Evolutionary conservation across 1,140 invertebrate species (phyloP).

Genomic region (Lasioglossum baleicum): DNA sequence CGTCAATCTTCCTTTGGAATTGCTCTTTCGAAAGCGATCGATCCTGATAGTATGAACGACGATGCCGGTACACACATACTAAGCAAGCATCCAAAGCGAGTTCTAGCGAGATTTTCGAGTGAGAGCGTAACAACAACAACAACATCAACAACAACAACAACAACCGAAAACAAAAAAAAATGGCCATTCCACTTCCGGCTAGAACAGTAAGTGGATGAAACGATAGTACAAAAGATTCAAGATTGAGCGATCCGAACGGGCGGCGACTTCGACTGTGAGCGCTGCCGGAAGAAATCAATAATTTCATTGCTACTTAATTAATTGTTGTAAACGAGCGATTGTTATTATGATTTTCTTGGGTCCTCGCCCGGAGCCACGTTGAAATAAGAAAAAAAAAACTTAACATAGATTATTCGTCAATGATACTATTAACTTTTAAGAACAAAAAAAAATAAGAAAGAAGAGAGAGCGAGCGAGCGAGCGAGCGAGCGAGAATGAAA

Average conservation of each 20-base stretch:
- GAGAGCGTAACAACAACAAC: too few species aligned
- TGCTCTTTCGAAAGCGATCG: neutral
- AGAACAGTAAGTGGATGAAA: conserved; percentile 2
- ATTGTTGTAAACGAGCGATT: conserved; percentile 44
- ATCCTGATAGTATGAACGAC: neutral
- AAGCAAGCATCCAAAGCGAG: too few species aligned
- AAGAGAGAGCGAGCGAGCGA: conserved; percentile 4
- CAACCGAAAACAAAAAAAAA: neutral
- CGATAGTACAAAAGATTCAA: conserved; percentile 29
- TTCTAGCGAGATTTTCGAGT: too few species aligned
- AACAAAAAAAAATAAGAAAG: conserved; percentile 19
- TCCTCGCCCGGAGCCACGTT: conserved; percentile 66
- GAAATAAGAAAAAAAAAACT: conserved; percentile 39
- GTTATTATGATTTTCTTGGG: conserved; percentile 59
- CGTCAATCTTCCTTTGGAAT: conserved; percentile 1
- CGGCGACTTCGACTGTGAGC: conserved; percentile 37
- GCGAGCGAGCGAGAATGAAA: neutral
- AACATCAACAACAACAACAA: too few species aligned
- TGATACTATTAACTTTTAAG: conserved; percentile 51
- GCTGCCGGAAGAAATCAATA: conserved; percentile 29
- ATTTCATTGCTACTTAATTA: conserved; percentile 67
- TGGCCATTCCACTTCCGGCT: neutral
- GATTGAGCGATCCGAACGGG: conserved; percentile 27
- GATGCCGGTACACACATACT: neutral
- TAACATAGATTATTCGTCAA: conserved; percentile 47